These are phyloP conservation scores for Formica selysi DNA, from an alignment of 1,140 invertebrate species.

Conservation along the genomic window DNA sequence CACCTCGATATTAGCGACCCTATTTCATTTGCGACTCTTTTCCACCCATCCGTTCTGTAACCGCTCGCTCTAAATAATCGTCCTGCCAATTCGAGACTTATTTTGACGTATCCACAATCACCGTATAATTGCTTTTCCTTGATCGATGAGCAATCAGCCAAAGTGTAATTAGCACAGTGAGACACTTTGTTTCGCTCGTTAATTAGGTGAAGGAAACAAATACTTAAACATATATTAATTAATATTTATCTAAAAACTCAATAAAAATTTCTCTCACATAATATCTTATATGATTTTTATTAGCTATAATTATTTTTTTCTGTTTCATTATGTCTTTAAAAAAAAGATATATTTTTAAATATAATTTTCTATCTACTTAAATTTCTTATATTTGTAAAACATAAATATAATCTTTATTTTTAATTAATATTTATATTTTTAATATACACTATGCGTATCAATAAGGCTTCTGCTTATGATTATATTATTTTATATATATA, in stretches of 20 bases:
- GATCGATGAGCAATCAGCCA: constrained; percentile 46
- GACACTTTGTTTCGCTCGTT: constrained; percentile 3
- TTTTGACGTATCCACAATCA: constrained; percentile 40
- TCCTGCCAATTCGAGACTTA: constrained; percentile 28
- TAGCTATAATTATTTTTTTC: background rate
- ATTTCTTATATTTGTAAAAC: constrained; percentile 1
- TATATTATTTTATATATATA: background rate
- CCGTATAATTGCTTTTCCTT: constrained; percentile 44
- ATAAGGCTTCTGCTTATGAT: background rate
- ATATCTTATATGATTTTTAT: background rate
- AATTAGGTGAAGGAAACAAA: background rate
- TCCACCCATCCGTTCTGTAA: background rate
- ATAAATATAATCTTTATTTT: background rate
- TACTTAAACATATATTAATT: constrained; percentile 11
- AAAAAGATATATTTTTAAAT: background rate
- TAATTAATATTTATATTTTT: background rate
- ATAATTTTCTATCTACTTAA: background rate
- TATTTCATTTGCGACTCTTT: constrained; percentile 35
- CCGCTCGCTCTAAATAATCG: constrained; percentile 14
- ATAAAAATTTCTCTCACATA: background rate
- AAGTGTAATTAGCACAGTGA: constrained; percentile 39
- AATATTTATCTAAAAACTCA: background rate
- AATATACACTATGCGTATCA: background rate
- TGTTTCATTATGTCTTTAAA: background rate
- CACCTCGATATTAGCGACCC: background rate